These are phyloP conservation scores for Abramis brama DNA, from an alignment of 2,113 vertebrate genomes.

Conservation along the genomic window DNA sequence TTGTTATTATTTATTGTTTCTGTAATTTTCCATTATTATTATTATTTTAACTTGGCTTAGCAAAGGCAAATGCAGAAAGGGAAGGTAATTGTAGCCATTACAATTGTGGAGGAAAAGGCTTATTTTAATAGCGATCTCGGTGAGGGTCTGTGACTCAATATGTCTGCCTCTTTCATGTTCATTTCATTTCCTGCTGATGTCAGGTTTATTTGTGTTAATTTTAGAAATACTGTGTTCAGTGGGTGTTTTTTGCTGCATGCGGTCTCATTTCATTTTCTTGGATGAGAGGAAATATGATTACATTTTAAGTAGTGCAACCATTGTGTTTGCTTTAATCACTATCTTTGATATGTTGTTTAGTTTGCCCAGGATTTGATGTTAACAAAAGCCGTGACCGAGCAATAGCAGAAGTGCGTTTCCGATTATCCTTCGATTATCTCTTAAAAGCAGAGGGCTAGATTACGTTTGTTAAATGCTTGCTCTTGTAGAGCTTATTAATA, in stretches of 20 bases:
- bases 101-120: not conserved
- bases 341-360: not conserved
- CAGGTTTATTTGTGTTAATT: conserved; percentile 19
- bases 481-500: not conserved
- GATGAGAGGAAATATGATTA: not conserved
- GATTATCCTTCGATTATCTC: not conserved
- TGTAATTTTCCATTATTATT: conserved; percentile 10
- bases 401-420: not conserved
- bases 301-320: not conserved
- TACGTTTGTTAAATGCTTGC: not conserved
- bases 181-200: not conserved
- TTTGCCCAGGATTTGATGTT: not conserved
- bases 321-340: conserved; percentile 25
- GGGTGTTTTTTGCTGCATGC: not conserved
- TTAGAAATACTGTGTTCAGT: not conserved
- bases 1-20: conserved; percentile 52
- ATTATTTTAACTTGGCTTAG: conserved; percentile 33
- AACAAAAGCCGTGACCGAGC: too few relatives aligned
- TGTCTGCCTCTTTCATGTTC: conserved; percentile 26
- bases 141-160: not conserved
- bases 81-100: conserved; percentile 14
- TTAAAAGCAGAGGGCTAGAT: not conserved
- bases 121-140: not conserved
- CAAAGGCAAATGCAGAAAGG: conserved; percentile 22
- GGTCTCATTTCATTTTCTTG: not conserved